Base-by-base conservation (phyloP, 2,888 invertebrate genomes). In the Papilio gigon region DNA sequence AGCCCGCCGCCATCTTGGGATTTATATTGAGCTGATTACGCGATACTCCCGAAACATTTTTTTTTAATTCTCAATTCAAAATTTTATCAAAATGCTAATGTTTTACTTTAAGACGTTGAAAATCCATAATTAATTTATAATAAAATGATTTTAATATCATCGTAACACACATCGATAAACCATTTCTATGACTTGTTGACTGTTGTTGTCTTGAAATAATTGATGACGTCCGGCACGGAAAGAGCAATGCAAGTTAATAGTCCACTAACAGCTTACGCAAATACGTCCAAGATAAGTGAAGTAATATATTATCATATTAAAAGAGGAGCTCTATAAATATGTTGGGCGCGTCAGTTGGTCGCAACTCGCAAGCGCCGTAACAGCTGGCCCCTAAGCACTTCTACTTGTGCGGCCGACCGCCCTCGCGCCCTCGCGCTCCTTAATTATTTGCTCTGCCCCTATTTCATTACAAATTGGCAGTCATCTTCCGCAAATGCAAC, bases 371-470 rank as follows among this genome's bases (percentile, higher is more conserved):
- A 80, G 78, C 78, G 77, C 81, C 79, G 80, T 81, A 79, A 78
- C 81, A 85, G 82, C 86, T 84, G 83, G 83, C 80, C 82, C 82
- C 83, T 83, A 84, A 86, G 85, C 81, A 84, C 84, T 80, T 78
- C 75, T 79, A 75, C 80, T 81, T 80, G 78, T 80, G 84, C 79
- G 83, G 81, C 80, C 80, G 78, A 77, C 74, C 78, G 70, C 73
- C 77, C 78, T 77, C 74, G 76, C 78, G 70, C 73, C 77, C 78
- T 77, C 74, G 76, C 75, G 77, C 78, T 74, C 78, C 78, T 81
- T 86, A 80, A 85, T 85, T 86, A 85, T 85, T 84, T 82, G 78
- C 78, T 77, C 77, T 76, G 72, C 75, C 77, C 75, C 74, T 80
- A 79, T 80, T 79, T 78, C 77, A 78, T 80, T 80, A 76, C 73